Base-by-base conservation (phyloP, 2,888 invertebrate species). In the Scaptomyza reducta region DNA sequence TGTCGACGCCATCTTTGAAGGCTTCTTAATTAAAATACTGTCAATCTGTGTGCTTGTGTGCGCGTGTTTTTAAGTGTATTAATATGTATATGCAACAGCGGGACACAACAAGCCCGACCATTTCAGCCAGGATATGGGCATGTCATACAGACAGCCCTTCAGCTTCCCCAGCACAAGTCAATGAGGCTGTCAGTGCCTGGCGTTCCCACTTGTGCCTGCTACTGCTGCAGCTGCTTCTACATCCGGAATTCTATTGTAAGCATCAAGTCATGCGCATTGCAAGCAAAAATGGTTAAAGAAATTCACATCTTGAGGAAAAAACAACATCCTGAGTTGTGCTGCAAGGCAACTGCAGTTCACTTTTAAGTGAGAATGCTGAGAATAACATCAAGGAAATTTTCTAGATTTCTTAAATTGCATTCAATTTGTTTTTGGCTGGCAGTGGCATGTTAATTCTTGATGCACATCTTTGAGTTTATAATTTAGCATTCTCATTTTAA, bases 21-120 rank as follows among this genome's bases (percentile, higher is more conserved):
- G 88, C 80, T 84, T 75, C 87, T 84, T 84, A 84, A 84, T 84
- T 84, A 84, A 84, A 84, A 88, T 86, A 88, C 84, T 88, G 84
- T 84, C 84, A 84, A 86, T 88, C 80, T 77, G 77, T 70, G 70
- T 63, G 47, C 47, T 27, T 63, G 54, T 59, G 46, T 71, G 65
- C 18, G 65, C 18, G 22, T 16, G 13, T 60, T 41, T 50, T 40
- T 62, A 50, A 58, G 49, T 74, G 62, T 38, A 18, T 44, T 10
- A 33, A 11, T 44, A 25, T 41, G 22, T 31, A 9, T 33, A 33
- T 60, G 33, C 13, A 14, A 16, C 11, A 9, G 31, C 45, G 35
- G 63, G 47, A 65, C 47, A 51, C 67, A 65, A 64, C 65, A 68
- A 50, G 54, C 44, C 53, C 67, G 55, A 50, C 57, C 50, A 50